These are phyloP conservation scores for Cyclina sinensis DNA, from an alignment of 1,140 invertebrate genomes.

Conservation along the genomic window DNA sequence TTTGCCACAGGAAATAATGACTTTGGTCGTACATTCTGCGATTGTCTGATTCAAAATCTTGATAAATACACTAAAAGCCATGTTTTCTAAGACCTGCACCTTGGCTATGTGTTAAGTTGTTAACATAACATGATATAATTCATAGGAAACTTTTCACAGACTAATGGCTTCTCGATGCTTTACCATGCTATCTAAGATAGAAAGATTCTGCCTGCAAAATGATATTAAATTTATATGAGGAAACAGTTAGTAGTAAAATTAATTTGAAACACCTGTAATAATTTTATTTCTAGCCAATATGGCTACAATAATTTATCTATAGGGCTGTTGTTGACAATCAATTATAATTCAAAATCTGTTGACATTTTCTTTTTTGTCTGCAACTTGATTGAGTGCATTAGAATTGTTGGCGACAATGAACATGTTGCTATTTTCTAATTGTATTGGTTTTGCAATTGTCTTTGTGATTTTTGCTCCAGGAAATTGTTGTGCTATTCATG, in stretches of 20 bases:
- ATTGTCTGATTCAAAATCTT: neutral
- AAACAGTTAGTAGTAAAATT: neutral
- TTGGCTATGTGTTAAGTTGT: constrained; percentile 14
- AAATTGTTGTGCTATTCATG: neutral
- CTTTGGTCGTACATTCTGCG: neutral
- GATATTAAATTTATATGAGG: constrained; percentile 15
- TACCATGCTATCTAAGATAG: neutral
- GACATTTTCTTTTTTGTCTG: constrained; percentile 1
- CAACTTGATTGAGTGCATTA: constrained; percentile 15
- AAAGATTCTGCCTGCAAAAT: constrained; percentile 24
- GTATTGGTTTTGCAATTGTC: neutral
- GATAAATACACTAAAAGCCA: neutral
- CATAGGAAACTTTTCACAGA: constrained; percentile 12
- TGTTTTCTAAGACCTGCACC: neutral
- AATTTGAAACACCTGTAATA: constrained; percentile 14
- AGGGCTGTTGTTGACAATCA: neutral
- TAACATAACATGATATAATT: constrained; percentile 27
- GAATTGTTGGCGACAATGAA: neutral
- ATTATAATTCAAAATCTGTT: constrained; percentile 21
- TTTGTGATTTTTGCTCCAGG: neutral
- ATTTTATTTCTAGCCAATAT: neutral
- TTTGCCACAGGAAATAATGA: constrained; percentile 6
- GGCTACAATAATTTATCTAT: neutral
- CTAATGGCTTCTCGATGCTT: constrained; percentile 25
- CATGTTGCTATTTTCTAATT: constrained; percentile 5